These are phyloP conservation scores for Tridacna crocea DNA, from an alignment of 2,888 invertebrate species.

Conservation along the genomic window DNA sequence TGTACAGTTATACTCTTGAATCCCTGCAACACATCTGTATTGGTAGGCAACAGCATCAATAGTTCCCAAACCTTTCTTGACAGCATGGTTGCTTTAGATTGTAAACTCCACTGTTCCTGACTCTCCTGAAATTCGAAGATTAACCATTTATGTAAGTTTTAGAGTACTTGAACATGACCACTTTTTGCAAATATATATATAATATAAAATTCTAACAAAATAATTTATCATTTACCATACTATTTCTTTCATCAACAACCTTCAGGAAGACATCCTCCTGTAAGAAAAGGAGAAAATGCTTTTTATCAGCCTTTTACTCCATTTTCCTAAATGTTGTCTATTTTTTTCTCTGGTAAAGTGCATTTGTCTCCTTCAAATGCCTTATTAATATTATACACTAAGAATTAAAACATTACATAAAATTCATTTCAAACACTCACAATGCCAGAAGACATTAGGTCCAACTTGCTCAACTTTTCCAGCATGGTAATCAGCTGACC, in stretches of 20 bases:
- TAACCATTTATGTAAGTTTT: not conserved
- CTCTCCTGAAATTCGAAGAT: conserved; percentile 70
- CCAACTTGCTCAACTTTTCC: conserved; percentile 95
- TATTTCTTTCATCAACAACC: too few relatives aligned
- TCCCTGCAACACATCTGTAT: conserved; percentile 92
- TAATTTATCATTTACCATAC: too few relatives aligned
- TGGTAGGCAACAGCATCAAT: conserved; percentile 94
- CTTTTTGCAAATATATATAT: not conserved
- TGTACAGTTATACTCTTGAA: conserved; percentile 87
- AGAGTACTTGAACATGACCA: not conserved
- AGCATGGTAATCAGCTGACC: conserved; percentile 95
- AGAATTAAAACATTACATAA: too few relatives aligned
- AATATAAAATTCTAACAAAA: not conserved
- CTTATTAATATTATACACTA: too few relatives aligned
- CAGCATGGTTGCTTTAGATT: conserved; percentile 89
- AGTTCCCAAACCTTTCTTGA: conserved; percentile 98
- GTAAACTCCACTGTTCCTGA: conserved; percentile 77
- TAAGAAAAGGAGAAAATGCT: too few relatives aligned
- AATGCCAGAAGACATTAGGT: conserved; percentile 86
- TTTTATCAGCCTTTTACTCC: too few relatives aligned
- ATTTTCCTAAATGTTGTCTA: too few relatives aligned
- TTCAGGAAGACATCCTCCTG: too few relatives aligned
- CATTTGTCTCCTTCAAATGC: too few relatives aligned
- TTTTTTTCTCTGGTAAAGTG: too few relatives aligned
- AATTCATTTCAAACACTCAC: conserved; percentile 47